These are phyloP conservation scores for Eurystomus gularis DNA, from an alignment of 2,113 vertebrate species.

Conservation along the genomic window DNA sequence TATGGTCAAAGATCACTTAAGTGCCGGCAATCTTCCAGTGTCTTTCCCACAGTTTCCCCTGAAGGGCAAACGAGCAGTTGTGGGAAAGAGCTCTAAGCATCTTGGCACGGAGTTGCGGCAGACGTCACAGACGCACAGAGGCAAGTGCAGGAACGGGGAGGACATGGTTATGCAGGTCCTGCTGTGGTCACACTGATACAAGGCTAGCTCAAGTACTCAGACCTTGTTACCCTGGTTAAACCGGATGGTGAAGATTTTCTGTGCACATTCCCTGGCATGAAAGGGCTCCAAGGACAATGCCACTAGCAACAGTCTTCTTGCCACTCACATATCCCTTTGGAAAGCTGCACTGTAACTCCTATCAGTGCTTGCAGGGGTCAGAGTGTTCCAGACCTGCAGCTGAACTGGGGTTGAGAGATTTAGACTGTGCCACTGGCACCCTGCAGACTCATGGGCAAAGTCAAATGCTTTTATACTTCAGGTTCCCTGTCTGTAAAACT, in stretches of 20 bases:
- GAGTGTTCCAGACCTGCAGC: conserved; percentile 7
- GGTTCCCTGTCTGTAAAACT: background rate
- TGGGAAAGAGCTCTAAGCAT: conserved; percentile 55
- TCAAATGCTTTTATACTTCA: background rate
- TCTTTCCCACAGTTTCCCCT: conserved; percentile 37
- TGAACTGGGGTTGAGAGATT: background rate
- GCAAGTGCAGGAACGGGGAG: background rate
- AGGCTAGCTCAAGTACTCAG: background rate
- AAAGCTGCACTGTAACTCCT: conserved; percentile 29
- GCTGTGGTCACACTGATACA: background rate
- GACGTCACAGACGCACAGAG: background rate
- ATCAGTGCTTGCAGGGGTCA: background rate
- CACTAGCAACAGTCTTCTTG: conserved; percentile 21
- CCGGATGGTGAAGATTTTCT: background rate
- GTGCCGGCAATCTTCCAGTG: background rate
- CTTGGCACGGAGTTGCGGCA: background rate
- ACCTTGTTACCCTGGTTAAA: background rate
- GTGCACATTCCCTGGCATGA: background rate
- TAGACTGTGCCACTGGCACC: conserved; percentile 7
- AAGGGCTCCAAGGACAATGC: conserved; percentile 15
- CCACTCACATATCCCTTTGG: background rate
- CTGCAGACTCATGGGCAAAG: background rate
- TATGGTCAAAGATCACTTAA: conserved; percentile 45
- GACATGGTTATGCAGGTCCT: background rate
- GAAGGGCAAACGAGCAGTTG: conserved; percentile 43